phyloP scores from a whole-genome alignment of 30 jellyfish, hydroid and myxozoan genomes.

The Hydractinia echinata region DNA sequence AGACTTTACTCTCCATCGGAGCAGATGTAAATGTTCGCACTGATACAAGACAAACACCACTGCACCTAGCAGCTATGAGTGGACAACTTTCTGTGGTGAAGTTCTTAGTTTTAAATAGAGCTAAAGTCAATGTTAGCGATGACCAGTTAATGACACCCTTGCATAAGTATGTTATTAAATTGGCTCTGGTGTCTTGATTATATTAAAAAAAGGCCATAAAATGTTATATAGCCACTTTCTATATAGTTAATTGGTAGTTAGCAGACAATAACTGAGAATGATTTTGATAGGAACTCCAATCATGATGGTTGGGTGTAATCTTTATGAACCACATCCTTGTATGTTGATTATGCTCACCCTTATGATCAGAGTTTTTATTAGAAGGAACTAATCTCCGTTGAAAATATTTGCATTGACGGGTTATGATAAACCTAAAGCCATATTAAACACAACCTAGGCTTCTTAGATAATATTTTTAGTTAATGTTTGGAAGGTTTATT shows the following conservation, averaged over 20 bases:
- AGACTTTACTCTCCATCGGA: slow-evolving; percentile 63
- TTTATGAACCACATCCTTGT: too few relatives aligned
- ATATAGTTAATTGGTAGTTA: neutral
- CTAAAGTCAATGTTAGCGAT: slow-evolving; percentile 76
- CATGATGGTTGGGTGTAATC: too few relatives aligned
- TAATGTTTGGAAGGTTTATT: neutral
- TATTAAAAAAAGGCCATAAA: neutral
- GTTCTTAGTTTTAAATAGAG: slow-evolving; percentile 39
- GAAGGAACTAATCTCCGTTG: too few relatives aligned
- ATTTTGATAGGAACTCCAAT: neutral
- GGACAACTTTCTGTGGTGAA: slow-evolving; percentile 63
- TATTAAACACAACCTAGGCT: too few relatives aligned
- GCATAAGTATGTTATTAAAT: slow-evolving; percentile 58
- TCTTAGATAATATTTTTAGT: too few relatives aligned
- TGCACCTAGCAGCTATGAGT: slow-evolving; percentile 88
- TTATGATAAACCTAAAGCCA: too few relatives aligned
- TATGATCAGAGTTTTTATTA: too few relatives aligned
- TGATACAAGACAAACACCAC: slow-evolving; percentile 69
- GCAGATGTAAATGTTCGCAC: slow-evolving; percentile 79
- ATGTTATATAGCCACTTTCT: too few relatives aligned
- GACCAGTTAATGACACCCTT: slow-evolving; percentile 77
- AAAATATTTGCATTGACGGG: too few relatives aligned
- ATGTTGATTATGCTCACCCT: too few relatives aligned
- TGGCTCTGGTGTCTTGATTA: neutral
- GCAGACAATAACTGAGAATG: neutral